phyloP scores from a whole-genome alignment of 2,888 invertebrate species.

The Eilema depressum region DNA sequence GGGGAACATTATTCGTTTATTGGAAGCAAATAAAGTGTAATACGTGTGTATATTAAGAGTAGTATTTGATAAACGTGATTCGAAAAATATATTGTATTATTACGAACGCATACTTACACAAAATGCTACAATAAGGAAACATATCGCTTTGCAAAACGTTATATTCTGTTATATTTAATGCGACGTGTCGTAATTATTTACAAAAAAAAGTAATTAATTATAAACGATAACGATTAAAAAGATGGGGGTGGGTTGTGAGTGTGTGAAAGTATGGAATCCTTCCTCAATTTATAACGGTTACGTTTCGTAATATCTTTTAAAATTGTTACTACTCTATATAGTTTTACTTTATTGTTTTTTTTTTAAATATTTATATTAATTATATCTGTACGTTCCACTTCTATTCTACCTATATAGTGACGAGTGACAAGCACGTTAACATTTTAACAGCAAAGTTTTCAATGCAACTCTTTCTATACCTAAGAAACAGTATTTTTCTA shows the following conservation, averaged over 20 bases:
- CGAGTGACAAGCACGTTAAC: conserved; percentile 52
- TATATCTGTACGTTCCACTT: conserved; percentile 46
- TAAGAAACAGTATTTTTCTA: conserved; percentile 82
- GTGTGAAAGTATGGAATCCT: conserved; percentile 53
- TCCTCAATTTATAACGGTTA: conserved; percentile 57
- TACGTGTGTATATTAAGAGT: conserved; percentile 81
- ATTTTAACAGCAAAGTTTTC: conserved; percentile 64
- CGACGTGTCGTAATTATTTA: conserved; percentile 71
- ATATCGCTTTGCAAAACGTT: conserved; percentile 83
- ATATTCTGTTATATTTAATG: conserved; percentile 63
- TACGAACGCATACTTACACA: conserved; percentile 74
- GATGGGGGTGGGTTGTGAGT: conserved; percentile 52
- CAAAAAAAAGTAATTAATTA: conserved; percentile 50
- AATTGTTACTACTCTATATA: conserved; percentile 50
- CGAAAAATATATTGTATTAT: conserved; percentile 63
- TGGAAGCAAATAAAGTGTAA: conserved; percentile 69
- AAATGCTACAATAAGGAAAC: conserved; percentile 85
- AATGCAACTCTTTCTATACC: conserved; percentile 72
- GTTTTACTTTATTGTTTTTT: conserved; percentile 43
- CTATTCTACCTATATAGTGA: conserved; percentile 48
- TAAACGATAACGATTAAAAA: conserved; percentile 47
- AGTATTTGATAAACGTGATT: conserved; percentile 84
- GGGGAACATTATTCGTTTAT: conserved; percentile 75
- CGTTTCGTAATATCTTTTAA: conserved; percentile 57
- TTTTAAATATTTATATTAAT: conserved; percentile 26